phyloP scores from a whole-genome alignment of 2,113 vertebrate species.

The Theristicus caerulescens region DNA sequence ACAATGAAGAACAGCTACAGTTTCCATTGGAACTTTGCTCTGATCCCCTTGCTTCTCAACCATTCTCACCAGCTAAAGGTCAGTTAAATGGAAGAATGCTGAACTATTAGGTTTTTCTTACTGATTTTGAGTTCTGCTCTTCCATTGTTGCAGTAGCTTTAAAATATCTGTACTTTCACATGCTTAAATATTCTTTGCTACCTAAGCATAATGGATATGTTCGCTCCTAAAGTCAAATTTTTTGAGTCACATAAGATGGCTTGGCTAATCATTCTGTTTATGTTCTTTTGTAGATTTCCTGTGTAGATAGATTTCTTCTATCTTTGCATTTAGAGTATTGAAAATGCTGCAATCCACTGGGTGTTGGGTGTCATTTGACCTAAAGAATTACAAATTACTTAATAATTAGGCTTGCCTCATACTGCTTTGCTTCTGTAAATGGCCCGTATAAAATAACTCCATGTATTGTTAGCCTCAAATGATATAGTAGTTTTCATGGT shows the following conservation, averaged over 20 bases:
- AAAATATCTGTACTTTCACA: neutral
- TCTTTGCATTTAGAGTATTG: neutral
- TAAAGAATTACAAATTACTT: neutral
- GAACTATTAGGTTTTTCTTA: neutral
- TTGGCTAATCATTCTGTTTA: neutral
- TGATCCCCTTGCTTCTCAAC: constrained; percentile 80
- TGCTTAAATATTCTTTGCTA: neutral
- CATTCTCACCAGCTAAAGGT: constrained; percentile 84
- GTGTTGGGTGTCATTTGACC: neutral
- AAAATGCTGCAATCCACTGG: neutral
- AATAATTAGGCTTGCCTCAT: neutral
- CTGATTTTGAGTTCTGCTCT: neutral
- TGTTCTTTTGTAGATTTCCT: neutral
- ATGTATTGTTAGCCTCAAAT: neutral
- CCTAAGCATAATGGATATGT: neutral
- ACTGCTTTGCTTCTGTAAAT: neutral
- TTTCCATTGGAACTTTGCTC: constrained; percentile 91
- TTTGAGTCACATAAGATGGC: neutral
- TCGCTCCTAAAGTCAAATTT: neutral
- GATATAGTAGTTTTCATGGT: neutral
- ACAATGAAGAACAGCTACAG: constrained; percentile 94
- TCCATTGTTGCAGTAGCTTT: neutral
- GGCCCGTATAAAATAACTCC: neutral
- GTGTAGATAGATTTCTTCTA: neutral
- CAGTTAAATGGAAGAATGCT: constrained; percentile 66